Conservation (phyloP, 2,113 vertebrate genomes). For the Crotophaga sulcirostris region DNA sequence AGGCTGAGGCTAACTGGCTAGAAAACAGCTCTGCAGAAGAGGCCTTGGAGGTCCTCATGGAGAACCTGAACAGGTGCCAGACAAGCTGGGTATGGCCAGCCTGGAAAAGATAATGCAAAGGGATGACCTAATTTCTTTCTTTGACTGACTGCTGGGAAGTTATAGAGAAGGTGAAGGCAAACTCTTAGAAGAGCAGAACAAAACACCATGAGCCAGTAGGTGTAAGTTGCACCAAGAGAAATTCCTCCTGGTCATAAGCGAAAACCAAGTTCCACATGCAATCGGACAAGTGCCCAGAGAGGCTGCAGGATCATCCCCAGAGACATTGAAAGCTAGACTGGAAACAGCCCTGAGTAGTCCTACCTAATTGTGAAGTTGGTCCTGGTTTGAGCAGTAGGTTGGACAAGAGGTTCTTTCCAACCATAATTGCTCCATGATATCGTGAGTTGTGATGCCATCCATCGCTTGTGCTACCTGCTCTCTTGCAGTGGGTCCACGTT, state of each 20-base stretch:
- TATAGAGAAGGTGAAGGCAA: neutral
- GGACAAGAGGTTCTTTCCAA: neutral
- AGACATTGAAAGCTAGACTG: neutral
- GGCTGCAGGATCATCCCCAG: accelerated
- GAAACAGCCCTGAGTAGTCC: neutral
- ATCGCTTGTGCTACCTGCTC: accelerated
- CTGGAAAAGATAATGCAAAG: neutral
- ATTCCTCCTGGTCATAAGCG: neutral
- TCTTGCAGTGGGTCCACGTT: neutral
- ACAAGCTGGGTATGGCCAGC: neutral
- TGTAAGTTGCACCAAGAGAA: neutral
- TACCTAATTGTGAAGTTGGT: neutral
- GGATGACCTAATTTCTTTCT: neutral
- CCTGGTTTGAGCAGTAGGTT: neutral
- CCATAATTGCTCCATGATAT: neutral
- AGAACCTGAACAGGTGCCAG: neutral
- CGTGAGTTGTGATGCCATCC: neutral
- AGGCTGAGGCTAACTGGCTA: neutral
- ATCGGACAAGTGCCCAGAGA: accelerated
- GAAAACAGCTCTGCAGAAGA: neutral
- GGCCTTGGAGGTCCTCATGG: neutral
- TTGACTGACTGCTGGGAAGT: accelerated
- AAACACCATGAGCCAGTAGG: neutral
- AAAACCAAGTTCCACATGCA: neutral
- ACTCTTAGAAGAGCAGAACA: neutral